Evolutionary conservation across 1,140 invertebrate species (phyloP).

Genomic region (Atta colombica): DNA sequence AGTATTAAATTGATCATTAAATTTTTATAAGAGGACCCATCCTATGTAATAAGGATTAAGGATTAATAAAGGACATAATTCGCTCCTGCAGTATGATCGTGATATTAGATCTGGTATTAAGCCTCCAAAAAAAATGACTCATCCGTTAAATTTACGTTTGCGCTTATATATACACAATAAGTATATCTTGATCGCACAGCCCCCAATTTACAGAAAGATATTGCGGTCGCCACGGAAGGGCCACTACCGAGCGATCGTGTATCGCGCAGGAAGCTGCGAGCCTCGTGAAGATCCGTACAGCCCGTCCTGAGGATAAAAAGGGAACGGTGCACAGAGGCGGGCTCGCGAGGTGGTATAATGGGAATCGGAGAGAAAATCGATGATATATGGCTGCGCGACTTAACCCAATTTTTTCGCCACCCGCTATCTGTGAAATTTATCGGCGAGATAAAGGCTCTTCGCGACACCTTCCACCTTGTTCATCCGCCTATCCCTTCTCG

Average conservation of each 20-base stretch:
- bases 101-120: neutral
- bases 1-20: no score
- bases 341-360: constrained; percentile 6
- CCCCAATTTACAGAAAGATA: constrained; percentile 48
- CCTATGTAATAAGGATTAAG: no score
- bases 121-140: neutral
- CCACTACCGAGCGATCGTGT: neutral
- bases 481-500: constrained; percentile 6
- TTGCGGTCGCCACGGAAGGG: constrained; percentile 32
- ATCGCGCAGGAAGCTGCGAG: constrained; percentile 24
- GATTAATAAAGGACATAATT: neutral
- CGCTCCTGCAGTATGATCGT: neutral
- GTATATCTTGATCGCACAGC: constrained; percentile 34
- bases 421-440: constrained; percentile 79
- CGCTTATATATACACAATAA: neutral
- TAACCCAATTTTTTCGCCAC: constrained; percentile 80
- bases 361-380: constrained; percentile 72
- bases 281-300: constrained; percentile 23
- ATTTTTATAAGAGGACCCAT: no score
- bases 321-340: neutral
- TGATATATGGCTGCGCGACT: constrained; percentile 76
- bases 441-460: constrained; percentile 74
- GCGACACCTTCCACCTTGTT: neutral
- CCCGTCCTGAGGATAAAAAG: constrained; percentile 13
- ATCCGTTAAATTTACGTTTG: constrained; percentile 55